Percentiles rank a stretch among this genome's conserved stretches.
Evolutionary conservation across 2,797 vertebrate species (phyloP).

Genomic region (Borostomias antarcticus): DNA sequence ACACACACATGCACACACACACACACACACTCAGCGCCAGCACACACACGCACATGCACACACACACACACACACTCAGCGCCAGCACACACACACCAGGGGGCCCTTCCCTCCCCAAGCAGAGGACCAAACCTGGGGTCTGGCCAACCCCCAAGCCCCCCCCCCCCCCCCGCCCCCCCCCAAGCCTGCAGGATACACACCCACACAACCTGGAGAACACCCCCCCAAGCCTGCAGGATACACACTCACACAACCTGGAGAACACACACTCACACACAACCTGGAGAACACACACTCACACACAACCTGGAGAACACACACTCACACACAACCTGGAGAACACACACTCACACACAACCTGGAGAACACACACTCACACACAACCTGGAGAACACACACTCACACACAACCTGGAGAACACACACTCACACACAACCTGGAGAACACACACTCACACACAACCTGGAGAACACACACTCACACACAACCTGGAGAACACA

Average conservation of each 20-base stretch:
- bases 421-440: too few species aligned
- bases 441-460: too few species aligned
- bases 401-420: too few species aligned
- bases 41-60: conserved; percentile 46
- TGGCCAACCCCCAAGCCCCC: conserved; percentile 16
- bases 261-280: too few species aligned
- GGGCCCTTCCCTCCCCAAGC: conserved; percentile 23
- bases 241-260: too few species aligned
- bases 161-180: conserved; percentile 8
- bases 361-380: too few species aligned
- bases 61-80: conserved; percentile 21
- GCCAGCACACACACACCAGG: conserved; percentile 45
- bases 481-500: conserved; percentile 53
- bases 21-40: conserved; percentile 19
- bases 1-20: conserved; percentile 41
- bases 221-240: conserved; percentile 30
- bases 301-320: too few species aligned
- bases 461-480: conserved; percentile 46
- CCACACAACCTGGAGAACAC: conserved; percentile 26
- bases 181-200: too few species aligned
- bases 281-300: too few species aligned
- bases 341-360: too few species aligned
- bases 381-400: too few species aligned
- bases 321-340: too few species aligned
- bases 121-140: conserved; percentile 13